Conservation (phyloP, 2,888 invertebrate species). For the Perizoma flavofasciatum region DNA sequence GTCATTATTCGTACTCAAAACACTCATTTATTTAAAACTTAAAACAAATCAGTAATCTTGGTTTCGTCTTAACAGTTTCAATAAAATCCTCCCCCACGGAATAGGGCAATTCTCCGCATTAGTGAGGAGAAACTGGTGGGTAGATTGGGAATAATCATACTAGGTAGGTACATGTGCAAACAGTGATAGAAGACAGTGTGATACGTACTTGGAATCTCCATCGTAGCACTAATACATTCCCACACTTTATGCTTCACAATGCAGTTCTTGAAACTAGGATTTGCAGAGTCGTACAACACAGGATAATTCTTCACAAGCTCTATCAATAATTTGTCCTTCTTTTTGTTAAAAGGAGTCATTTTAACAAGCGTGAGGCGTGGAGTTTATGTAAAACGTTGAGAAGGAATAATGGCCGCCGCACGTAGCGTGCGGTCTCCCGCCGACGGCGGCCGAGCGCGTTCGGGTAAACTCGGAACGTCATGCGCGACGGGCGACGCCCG, state of each 20-base stretch:
- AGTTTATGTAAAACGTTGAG: background rate
- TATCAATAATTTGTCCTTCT: slow-evolving; percentile 28
- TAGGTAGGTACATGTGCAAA: too few species aligned
- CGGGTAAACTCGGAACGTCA: slow-evolving; percentile 21
- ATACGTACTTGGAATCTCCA: slow-evolving; percentile 20
- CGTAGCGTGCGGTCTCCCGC: slow-evolving; percentile 14
- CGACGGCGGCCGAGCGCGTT: slow-evolving; percentile 18
- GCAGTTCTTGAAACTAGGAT: slow-evolving; percentile 25
- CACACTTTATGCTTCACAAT: slow-evolving; percentile 30
- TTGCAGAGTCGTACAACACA: slow-evolving; percentile 26
- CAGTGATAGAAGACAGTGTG: too few species aligned
- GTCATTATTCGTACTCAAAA: too few species aligned
- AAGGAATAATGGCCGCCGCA: slow-evolving; percentile 13
- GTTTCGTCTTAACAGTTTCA: too few species aligned
- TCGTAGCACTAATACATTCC: slow-evolving; percentile 27
- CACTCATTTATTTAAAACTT: too few species aligned
- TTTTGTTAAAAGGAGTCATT: slow-evolving; percentile 26
- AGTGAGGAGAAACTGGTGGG: too few species aligned
- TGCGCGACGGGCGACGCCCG: slow-evolving; percentile 20
- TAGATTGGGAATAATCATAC: too few species aligned
- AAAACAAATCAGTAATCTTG: too few species aligned
- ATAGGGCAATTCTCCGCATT: too few species aligned
- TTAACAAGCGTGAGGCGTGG: slow-evolving; percentile 8
- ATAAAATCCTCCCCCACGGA: too few species aligned
- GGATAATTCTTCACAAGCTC: slow-evolving; percentile 27